These are phyloP conservation scores for Prosopocoilus inquinatus DNA, from an alignment of 2,888 invertebrate genomes.

Conservation along the genomic window DNA sequence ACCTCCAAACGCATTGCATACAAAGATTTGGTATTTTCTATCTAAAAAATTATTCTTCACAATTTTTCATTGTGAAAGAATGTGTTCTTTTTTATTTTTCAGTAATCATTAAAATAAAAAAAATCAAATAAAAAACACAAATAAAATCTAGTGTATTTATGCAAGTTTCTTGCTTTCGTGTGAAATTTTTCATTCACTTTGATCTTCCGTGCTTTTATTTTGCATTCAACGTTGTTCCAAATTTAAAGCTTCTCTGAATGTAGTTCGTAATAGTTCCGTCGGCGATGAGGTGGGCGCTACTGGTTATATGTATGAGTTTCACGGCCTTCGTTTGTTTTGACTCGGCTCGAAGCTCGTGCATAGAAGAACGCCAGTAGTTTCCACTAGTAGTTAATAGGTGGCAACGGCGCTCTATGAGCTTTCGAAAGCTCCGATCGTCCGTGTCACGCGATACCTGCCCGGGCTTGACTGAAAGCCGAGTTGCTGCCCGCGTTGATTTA, in stretches of 20 bases:
- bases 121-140: too few species aligned
- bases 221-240: too few species aligned
- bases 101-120: too few species aligned
- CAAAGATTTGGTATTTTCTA: too few species aligned
- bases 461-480: constrained; percentile 7
- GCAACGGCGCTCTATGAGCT: constrained; percentile 27
- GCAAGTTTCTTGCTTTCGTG: too few species aligned
- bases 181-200: too few species aligned
- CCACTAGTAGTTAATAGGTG: constrained; percentile 43
- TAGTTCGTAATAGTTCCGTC: constrained; percentile 10
- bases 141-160: too few species aligned
- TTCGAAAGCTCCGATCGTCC: constrained; percentile 6
- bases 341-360: constrained; percentile 8
- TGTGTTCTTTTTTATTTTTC: too few species aligned
- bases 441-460: constrained; percentile 5
- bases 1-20: too few species aligned
- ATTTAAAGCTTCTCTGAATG: background rate
- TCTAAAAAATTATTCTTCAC: too few species aligned
- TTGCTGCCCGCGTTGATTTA: constrained; percentile 23
- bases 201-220: too few species aligned
- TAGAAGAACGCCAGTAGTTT: constrained; percentile 32
- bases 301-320: constrained; percentile 12
- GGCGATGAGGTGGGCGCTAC: constrained; percentile 9
- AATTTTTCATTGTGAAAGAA: too few species aligned
- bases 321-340: constrained; percentile 13